Conservation (phyloP, 2,888 invertebrate species). For the Plusia festucae region DNA sequence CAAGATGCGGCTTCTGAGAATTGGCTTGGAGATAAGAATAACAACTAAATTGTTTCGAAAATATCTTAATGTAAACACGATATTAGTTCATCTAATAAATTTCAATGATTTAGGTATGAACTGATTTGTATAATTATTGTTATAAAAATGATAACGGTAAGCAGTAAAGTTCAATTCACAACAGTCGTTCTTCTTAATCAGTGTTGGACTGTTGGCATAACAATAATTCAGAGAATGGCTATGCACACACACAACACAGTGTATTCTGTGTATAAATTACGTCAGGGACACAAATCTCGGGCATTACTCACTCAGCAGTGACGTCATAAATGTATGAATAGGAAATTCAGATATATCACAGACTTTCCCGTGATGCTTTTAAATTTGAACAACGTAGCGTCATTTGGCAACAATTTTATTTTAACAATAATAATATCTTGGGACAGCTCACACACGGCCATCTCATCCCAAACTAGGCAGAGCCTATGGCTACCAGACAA, state of each 20-base stretch:
- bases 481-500: too few relatives aligned
- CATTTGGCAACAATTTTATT: constrained; percentile 12
- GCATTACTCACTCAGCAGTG: constrained; percentile 54
- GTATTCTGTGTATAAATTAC: constrained; percentile 53
- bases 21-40: constrained; percentile 30
- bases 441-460: too few relatives aligned
- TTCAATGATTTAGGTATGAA: constrained; percentile 17
- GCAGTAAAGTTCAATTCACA: constrained; percentile 57
- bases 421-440: too few relatives aligned
- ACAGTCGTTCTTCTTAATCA: constrained; percentile 60
- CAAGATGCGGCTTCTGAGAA: constrained; percentile 37
- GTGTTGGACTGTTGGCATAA: constrained; percentile 59
- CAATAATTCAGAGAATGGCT: constrained; percentile 61
- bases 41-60: constrained; percentile 25
- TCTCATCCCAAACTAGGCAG: too few relatives aligned
- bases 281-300: constrained; percentile 57
- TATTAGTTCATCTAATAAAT: not conserved
- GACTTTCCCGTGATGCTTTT: constrained; percentile 21
- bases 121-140: constrained; percentile 34
- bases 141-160: constrained; percentile 50
- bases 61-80: not conserved
- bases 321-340: constrained; percentile 52
- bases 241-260: constrained; percentile 43
- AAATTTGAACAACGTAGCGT: not conserved
- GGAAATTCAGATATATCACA: constrained; percentile 51